Conservation (phyloP, 2,113 vertebrate species). For the Romanogobio albipinnatus region DNA sequence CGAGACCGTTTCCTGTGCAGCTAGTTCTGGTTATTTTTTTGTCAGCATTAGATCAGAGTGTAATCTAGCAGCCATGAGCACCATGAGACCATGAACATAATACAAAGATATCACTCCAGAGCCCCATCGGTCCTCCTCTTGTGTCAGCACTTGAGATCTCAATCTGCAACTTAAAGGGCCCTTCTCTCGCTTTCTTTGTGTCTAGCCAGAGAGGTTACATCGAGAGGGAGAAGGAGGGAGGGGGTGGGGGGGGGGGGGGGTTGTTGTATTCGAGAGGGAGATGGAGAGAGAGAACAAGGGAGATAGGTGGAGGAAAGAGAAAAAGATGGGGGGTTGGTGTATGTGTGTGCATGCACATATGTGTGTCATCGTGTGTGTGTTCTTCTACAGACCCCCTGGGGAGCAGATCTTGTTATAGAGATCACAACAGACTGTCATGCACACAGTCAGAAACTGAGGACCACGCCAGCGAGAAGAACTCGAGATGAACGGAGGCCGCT, state of each 20-base stretch:
- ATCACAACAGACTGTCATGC: constrained; percentile 77
- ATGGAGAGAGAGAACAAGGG: constrained; percentile 51
- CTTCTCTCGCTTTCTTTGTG: constrained; percentile 62
- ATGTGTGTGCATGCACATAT: constrained; percentile 32
- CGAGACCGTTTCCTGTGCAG: neutral
- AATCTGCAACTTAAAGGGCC: constrained; percentile 64
- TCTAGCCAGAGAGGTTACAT: constrained; percentile 57
- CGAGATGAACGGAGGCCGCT: constrained; percentile 63
- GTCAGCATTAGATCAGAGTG: constrained; percentile 56
- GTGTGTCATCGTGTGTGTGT: constrained; percentile 54
- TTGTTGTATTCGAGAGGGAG: constrained; percentile 55
- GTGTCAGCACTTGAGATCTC: constrained; percentile 66
- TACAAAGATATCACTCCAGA: constrained; percentile 57
- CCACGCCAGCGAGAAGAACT: constrained; percentile 62
- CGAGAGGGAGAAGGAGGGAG: constrained; percentile 50
- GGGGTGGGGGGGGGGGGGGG: constrained; percentile 19
- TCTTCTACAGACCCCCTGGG: constrained; percentile 61
- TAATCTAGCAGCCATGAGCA: constrained; percentile 55
- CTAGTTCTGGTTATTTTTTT: constrained; percentile 40
- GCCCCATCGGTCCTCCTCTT: constrained; percentile 56
- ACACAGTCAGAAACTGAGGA: constrained; percentile 67
- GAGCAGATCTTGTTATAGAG: constrained; percentile 71
- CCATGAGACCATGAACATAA: constrained; percentile 58
- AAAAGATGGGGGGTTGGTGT: constrained; percentile 57
- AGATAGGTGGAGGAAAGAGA: constrained; percentile 48